These are phyloP conservation scores for Salvelinus sp. DNA, from an alignment of 2,113 vertebrate species.

Conservation along the genomic window DNA sequence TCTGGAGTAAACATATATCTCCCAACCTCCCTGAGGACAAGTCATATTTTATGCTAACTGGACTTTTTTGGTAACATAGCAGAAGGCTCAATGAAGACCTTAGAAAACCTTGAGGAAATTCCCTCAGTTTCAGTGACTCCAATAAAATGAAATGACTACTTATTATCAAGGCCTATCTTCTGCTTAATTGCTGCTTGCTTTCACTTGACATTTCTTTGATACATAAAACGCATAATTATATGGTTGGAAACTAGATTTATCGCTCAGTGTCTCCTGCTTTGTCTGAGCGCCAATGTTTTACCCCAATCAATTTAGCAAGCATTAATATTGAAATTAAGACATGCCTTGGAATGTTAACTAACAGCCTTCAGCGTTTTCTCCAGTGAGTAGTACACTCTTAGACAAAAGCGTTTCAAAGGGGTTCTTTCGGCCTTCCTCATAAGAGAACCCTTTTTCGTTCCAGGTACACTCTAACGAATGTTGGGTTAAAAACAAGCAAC, in stretches of 20 bases:
- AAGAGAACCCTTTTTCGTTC: no score
- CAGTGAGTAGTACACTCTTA: background rate
- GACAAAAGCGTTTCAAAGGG: no score
- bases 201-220: constrained; percentile 35
- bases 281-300: constrained; percentile 16
- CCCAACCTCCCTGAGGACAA: constrained; percentile 18
- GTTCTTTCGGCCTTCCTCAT: no score
- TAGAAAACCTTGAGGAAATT: constrained; percentile 28
- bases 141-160: constrained; percentile 30
- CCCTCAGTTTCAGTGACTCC: constrained; percentile 16
- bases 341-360: constrained; percentile 35
- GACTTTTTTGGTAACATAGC: constrained; percentile 12
- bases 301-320: constrained; percentile 19
- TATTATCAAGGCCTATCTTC: constrained; percentile 34
- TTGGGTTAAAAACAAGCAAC: no score
- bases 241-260: constrained; percentile 39
- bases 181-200: constrained; percentile 51
- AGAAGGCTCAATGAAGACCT: constrained; percentile 11
- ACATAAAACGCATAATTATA: constrained; percentile 41
- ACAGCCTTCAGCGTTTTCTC: constrained; percentile 12
- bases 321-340: constrained; percentile 18
- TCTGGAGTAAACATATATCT: constrained; percentile 31
- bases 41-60: constrained; percentile 16
- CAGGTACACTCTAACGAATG: no score
- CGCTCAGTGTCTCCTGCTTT: constrained; percentile 18